Evolutionary conservation across 2,888 invertebrate genomes (phyloP), one percentile per base, ranked within the genome.

Genomic region (Torymus tubicola): DNA sequence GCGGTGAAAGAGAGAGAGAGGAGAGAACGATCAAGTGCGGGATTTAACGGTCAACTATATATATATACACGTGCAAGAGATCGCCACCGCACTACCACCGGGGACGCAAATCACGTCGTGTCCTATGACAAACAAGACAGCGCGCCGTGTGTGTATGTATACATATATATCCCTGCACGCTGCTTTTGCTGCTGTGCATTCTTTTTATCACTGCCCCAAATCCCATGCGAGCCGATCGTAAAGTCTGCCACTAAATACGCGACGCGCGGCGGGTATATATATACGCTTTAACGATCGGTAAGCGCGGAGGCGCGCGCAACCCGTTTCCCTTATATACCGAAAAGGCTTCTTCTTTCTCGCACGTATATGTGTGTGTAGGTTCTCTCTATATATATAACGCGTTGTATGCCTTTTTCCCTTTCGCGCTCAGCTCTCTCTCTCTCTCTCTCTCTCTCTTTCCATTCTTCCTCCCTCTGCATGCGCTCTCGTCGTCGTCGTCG

Each of bases 1-100:
- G 58, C 18, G 18, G 42, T 1, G 10, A 42, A 8, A 31, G 31
- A 31, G 31, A 31, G 31, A 31, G 31, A 31, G 31, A 31, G 31
- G n/a, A 74, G 13, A 18, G 50, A 61, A 50, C 89, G 89, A 90
- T 90, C 89, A 90, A 89, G 87, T 88, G 88, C 84, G 84, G 86
- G 86, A 87, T 89, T 90, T 90, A 89, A 90, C 88, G 89, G 88
- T 87, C 57, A 53, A 53, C 31, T 21, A 21, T 21, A 21, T 2
- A 21, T 21, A 2, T 2, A 42, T 16, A 24, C 14, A 16, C 87
- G 87, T 87, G 87, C 83, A 85, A 78, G 69, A 82, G 57, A 16
- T 24, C 14, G 68, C 21, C 81, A 72, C n/a, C n/a, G n/a, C n/a
- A n/a, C 68, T 73, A 69, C 68, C 53, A 76, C 64, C 42, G 42